These are phyloP conservation scores for Lacerta agilis DNA, from an alignment of 2,797 vertebrate genomes.

Conservation along the genomic window DNA sequence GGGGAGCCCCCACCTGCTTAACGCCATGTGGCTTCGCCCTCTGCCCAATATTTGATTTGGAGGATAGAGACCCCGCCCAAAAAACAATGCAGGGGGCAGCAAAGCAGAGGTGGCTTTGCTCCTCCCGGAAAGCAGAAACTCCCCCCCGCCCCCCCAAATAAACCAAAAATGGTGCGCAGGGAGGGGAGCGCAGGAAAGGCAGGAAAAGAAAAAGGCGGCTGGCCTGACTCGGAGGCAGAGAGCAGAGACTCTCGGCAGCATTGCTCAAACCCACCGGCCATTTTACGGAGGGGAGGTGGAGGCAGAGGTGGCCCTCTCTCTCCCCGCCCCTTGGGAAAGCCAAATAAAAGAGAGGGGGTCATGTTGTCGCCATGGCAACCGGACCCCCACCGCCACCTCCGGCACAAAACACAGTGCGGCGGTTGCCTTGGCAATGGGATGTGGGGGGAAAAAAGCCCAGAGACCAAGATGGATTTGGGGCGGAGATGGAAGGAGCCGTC, in stretches of 20 bases:
- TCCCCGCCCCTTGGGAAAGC: neutral
- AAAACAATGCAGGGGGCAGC: too few species aligned
- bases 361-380: neutral
- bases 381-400: too few species aligned
- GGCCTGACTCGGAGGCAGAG: neutral
- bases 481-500: constrained; percentile 26
- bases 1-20: too few species aligned
- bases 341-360: neutral
- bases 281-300: neutral
- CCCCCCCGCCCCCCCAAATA: too few species aligned
- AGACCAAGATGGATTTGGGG: neutral
- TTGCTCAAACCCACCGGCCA: neutral
- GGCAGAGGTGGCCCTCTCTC: neutral
- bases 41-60: too few species aligned
- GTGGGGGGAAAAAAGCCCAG: neutral
- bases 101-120: too few species aligned
- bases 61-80: too few species aligned
- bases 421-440: constrained; percentile 28
- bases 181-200: too few species aligned
- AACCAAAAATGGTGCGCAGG: neutral
- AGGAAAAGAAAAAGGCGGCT: too few species aligned
- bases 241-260: too few species aligned
- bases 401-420: neutral
- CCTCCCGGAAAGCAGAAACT: too few species aligned
- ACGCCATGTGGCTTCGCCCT: too few species aligned